A percentile compares a stretch with the other conserved stretches of the same genome.
Evolutionary conservation across 2,113 vertebrate genomes (phyloP).

Genomic region (Neogobius melanostomus): DNA sequence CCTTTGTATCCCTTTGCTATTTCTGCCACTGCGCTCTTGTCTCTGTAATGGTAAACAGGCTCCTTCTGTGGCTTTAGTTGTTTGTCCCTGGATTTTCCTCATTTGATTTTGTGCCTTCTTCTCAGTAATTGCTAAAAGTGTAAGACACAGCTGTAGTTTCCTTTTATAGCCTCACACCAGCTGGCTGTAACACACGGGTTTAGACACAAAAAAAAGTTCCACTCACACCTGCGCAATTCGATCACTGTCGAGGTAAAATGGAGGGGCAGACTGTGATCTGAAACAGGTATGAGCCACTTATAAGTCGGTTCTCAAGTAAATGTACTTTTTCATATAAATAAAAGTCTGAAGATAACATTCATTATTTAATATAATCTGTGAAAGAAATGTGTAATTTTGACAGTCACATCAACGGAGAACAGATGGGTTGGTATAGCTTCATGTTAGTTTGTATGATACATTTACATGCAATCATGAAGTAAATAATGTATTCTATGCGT

Average conservation of each 20-base stretch:
- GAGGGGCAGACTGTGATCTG: not conserved
- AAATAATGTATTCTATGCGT: not conserved
- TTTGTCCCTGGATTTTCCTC: conserved; percentile 20
- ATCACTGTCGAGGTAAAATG: not conserved
- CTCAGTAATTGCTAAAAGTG: conserved; percentile 13
- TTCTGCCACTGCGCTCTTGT: conserved; percentile 29
- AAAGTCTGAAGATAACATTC: too few relatives aligned
- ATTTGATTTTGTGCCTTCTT: conserved; percentile 5
- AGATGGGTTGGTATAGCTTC: too few relatives aligned
- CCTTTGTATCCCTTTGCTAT: conserved; percentile 47
- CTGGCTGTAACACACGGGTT: not conserved
- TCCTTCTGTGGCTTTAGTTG: conserved; percentile 14
- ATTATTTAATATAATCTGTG: too few relatives aligned
- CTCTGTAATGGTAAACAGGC: not conserved
- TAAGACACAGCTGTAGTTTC: not conserved
- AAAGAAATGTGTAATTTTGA: too few relatives aligned
- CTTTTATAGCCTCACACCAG: conserved; percentile 1
- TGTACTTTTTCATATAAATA: too few relatives aligned
- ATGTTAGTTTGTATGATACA: not conserved
- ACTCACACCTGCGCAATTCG: not conserved
- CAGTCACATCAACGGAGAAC: too few relatives aligned
- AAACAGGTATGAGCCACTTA: not conserved
- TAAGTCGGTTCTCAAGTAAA: too few relatives aligned
- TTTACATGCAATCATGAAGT: not conserved
- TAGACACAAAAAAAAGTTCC: not conserved